These are phyloP conservation scores for Eupristina koningsbergeri DNA, from an alignment of 1,140 invertebrate genomes.

Conservation along the genomic window DNA sequence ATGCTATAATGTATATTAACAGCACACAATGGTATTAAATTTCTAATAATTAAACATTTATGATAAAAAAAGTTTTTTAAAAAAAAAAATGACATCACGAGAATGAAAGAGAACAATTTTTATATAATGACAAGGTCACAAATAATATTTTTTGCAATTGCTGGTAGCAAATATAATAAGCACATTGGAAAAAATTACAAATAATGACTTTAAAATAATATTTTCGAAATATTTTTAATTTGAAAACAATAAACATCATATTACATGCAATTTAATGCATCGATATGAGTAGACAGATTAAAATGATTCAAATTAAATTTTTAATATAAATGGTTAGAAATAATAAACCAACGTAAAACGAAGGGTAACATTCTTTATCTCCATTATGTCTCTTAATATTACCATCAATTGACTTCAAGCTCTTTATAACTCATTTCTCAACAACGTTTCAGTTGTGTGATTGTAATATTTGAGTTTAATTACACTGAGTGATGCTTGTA, in stretches of 20 bases:
- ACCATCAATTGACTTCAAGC: background rate
- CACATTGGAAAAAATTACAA: too few relatives aligned
- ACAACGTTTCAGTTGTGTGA: background rate
- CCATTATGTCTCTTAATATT: background rate
- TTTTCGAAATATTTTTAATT: background rate
- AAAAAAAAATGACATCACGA: too few relatives aligned
- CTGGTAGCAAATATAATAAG: too few relatives aligned
- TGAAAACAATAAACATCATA: background rate
- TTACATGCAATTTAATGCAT: too few relatives aligned
- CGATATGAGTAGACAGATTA: background rate
- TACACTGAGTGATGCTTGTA: background rate
- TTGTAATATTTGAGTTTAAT: background rate
- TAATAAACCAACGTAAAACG: background rate
- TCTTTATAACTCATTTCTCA: background rate
- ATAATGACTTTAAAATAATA: background rate
- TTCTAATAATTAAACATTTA: too few relatives aligned
- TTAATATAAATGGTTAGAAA: background rate
- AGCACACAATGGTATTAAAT: too few relatives aligned
- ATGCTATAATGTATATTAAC: too few relatives aligned
- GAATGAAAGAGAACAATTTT: too few relatives aligned
- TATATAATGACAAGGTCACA: too few relatives aligned
- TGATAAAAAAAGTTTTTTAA: too few relatives aligned
- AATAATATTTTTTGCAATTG: too few relatives aligned
- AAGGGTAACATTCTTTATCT: background rate
- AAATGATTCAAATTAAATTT: background rate